phyloP scores from a whole-genome alignment of 1,140 invertebrate species.

The Drosophila cardini region DNA sequence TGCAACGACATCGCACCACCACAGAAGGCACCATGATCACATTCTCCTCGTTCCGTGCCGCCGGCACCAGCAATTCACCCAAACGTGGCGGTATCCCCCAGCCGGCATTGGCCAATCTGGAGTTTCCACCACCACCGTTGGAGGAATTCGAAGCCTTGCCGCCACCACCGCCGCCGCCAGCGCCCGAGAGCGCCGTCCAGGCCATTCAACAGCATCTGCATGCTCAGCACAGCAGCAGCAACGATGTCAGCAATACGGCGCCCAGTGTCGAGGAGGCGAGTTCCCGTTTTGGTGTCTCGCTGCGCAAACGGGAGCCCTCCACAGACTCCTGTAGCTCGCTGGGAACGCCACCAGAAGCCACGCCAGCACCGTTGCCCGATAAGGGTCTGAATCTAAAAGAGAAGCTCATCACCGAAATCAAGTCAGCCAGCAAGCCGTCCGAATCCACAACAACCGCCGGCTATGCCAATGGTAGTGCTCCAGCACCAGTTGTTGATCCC shows the following conservation, averaged over 20 bases:
- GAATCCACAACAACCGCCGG: slow-evolving; percentile 25
- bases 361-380: slow-evolving; percentile 29
- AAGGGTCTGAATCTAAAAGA: slow-evolving; percentile 88
- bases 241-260: slow-evolving; percentile 88
- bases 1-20: slow-evolving; percentile 85
- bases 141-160: slow-evolving; percentile 86
- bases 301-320: slow-evolving; percentile 88
- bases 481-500: slow-evolving; percentile 86
- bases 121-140: slow-evolving; percentile 92
- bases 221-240: slow-evolving; percentile 84
- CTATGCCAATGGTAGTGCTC: slow-evolving; percentile 68
- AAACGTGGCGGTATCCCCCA: slow-evolving; percentile 85
- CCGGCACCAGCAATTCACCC: slow-evolving; percentile 85
- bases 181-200: slow-evolving; percentile 69
- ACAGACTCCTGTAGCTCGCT: slow-evolving; percentile 86
- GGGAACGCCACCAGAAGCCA: slow-evolving; percentile 79
- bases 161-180: slow-evolving; percentile 79
- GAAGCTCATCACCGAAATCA: slow-evolving; percentile 93
- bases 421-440: slow-evolving; percentile 88
- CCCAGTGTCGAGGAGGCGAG: slow-evolving; percentile 90
- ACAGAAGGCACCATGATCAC: slow-evolving; percentile 84
- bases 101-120: slow-evolving; percentile 90
- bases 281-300: slow-evolving; percentile 89
- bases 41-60: slow-evolving; percentile 85
- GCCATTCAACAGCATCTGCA: slow-evolving; percentile 75